Conservation (phyloP, 2,888 invertebrate species). For the Synergus umbraculus region DNA sequence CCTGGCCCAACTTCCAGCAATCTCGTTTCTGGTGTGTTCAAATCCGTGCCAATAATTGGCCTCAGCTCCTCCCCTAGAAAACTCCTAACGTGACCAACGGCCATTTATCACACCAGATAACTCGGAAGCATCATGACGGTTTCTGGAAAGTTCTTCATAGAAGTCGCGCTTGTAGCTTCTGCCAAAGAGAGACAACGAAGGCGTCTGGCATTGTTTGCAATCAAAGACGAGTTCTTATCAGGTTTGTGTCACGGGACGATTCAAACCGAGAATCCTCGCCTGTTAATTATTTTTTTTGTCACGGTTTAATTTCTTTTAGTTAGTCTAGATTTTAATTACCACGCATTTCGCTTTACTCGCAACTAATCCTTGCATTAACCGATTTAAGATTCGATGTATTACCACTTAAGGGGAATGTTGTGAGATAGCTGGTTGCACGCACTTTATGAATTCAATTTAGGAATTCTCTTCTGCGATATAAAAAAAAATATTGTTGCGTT, state of each 20-base stretch:
- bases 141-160: conserved; percentile 30
- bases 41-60: conserved; percentile 67
- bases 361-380: conserved; percentile 31
- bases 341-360: conserved; percentile 27
- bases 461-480: conserved; percentile 12
- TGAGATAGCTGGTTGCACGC: conserved; percentile 30
- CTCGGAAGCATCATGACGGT: conserved; percentile 32
- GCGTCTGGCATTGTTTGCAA: conserved; percentile 38
- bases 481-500: conserved; percentile 12
- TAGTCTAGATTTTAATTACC: conserved; percentile 33
- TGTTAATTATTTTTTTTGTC: conserved; percentile 21
- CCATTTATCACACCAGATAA: conserved; percentile 19
- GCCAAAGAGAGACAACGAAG: conserved; percentile 39
- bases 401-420: conserved; percentile 12
- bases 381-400: conserved; percentile 26
- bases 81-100: background rate
- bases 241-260: conserved; percentile 1
- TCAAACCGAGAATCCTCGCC: conserved; percentile 6
- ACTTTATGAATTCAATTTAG: conserved; percentile 22
- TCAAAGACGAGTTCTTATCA: conserved; percentile 30
- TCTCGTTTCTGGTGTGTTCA: conserved; percentile 69
- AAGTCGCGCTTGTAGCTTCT: conserved; percentile 33
- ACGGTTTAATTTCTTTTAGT: conserved; percentile 21
- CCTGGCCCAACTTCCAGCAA: conserved; percentile 65
- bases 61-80: background rate